phyloP scores from a whole-genome alignment of 2,113 vertebrate species.

The Thermophis baileyi region DNA sequence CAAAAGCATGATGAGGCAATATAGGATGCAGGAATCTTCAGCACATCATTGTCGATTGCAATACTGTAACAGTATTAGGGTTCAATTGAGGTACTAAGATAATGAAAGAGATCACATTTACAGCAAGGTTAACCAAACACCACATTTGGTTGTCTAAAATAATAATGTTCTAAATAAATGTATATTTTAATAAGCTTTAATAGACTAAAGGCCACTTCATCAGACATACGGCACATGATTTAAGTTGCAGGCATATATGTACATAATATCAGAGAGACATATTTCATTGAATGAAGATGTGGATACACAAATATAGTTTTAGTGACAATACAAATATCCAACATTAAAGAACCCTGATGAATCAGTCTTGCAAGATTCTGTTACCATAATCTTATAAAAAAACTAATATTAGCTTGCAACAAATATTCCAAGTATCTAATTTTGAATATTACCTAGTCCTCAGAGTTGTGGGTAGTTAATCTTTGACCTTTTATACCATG shows the following conservation, averaged over 20 bases:
- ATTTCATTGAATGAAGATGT: neutral
- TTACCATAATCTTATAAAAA: neutral
- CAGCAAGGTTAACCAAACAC: neutral
- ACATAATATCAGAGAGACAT: neutral
- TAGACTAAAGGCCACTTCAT: neutral
- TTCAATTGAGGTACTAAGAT: neutral
- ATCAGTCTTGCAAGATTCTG: neutral
- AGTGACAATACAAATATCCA: neutral
- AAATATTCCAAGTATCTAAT: conserved; percentile 72
- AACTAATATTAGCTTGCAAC: conserved; percentile 14
- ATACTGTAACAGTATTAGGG: neutral
- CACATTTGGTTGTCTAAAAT: neutral
- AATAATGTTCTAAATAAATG: neutral
- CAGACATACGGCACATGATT: neutral
- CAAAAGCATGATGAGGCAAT: neutral
- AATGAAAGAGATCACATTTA: neutral
- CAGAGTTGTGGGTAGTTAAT: conserved; percentile 71
- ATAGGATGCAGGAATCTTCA: neutral
- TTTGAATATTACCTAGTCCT: conserved; percentile 67
- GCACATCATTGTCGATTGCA: neutral
- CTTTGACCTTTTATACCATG: conserved; percentile 66
- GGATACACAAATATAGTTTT: neutral
- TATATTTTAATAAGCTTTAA: neutral
- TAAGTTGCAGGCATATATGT: neutral
- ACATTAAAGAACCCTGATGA: neutral